phyloP scores from a whole-genome alignment of 1,140 invertebrate genomes.

The Augochlora pura region DNA sequence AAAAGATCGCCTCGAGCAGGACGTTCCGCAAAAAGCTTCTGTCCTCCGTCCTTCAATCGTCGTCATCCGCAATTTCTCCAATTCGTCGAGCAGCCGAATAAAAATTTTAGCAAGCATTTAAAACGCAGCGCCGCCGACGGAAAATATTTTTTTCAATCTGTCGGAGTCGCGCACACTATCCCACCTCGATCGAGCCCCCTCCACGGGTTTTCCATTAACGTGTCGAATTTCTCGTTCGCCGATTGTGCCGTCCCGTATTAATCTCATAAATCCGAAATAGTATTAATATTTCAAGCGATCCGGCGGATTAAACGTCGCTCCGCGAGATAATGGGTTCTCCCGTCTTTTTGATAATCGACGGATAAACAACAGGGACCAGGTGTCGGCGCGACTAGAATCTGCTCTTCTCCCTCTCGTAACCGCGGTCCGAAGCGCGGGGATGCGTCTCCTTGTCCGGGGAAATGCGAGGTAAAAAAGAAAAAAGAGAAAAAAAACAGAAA shows the following conservation, averaged over 20 bases:
- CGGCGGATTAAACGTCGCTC: not conserved
- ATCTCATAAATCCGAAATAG: not conserved
- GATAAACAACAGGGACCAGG: not conserved
- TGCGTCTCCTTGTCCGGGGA: not conserved
- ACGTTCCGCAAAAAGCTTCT: too few species aligned
- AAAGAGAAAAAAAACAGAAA: not conserved
- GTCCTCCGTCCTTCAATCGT: too few species aligned
- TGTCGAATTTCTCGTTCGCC: too few species aligned
- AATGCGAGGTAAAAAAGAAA: slow-evolving; percentile 4
- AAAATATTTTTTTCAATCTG: too few species aligned
- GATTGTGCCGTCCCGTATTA: not conserved
- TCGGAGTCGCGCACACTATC: too few species aligned
- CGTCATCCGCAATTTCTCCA: too few species aligned
- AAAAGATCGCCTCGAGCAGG: too few species aligned
- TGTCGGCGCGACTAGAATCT: not conserved
- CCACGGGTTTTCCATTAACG: not conserved
- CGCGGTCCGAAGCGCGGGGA: not conserved
- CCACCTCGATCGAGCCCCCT: too few species aligned
- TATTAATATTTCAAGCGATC: not conserved
- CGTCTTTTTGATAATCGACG: not conserved
- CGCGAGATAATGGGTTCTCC: not conserved
- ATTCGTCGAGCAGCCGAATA: too few species aligned
- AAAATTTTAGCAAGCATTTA: too few species aligned
- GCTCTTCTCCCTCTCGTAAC: too few species aligned
- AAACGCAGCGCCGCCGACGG: too few species aligned